Percentiles rank a stretch among this genome's conserved stretches.
phyloP scores from a whole-genome alignment of 2,888 invertebrate species.

The Artemia sinica region DNA sequence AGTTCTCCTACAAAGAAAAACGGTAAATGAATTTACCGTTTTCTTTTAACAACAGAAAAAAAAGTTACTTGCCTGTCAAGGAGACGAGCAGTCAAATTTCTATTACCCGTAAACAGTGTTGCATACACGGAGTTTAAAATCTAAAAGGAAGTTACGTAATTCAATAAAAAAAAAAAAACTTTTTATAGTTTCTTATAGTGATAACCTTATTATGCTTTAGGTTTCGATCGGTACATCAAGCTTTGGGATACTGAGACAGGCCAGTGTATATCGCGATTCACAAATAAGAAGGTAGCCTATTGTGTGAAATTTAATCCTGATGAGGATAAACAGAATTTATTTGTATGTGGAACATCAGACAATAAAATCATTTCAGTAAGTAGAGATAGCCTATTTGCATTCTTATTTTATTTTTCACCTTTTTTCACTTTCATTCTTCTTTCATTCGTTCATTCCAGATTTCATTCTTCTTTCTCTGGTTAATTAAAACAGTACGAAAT shows the following conservation, averaged over 20 bases:
- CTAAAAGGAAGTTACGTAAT: too few relatives aligned
- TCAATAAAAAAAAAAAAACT: too few relatives aligned
- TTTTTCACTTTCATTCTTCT: neutral
- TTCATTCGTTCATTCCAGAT: neutral
- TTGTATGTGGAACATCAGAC: slow-evolving; percentile 94
- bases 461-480: neutral
- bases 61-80: too few relatives aligned
- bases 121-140: too few relatives aligned
- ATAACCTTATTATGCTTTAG: slow-evolving; percentile 32
- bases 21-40: too few relatives aligned
- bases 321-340: slow-evolving; percentile 85
- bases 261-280: slow-evolving; percentile 63
- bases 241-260: slow-evolving; percentile 99
- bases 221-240: slow-evolving; percentile 90
- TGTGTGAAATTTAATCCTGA: slow-evolving; percentile 97
- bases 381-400: slow-evolving; percentile 27
- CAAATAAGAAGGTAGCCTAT: slow-evolving; percentile 90
- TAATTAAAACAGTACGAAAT: neutral
- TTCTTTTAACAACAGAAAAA: too few relatives aligned
- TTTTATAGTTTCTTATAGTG: too few relatives aligned
- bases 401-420: too few relatives aligned
- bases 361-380: slow-evolving; percentile 97
- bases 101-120: too few relatives aligned
- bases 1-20: too few relatives aligned
- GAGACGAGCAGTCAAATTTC: too few relatives aligned